Conservation (phyloP, 2,888 invertebrate genomes). For the Neoscelio sp. region DNA sequence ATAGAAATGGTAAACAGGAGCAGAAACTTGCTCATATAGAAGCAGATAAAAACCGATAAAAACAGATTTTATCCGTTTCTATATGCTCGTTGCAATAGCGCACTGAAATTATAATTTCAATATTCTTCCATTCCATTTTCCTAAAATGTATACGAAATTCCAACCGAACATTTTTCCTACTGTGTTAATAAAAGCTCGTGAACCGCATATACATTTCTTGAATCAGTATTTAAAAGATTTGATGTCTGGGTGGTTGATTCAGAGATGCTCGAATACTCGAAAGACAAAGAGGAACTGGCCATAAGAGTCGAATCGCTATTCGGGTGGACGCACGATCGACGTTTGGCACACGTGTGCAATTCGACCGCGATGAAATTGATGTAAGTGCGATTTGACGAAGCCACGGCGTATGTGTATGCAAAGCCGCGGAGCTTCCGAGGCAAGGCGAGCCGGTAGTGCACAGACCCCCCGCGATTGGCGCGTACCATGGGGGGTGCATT, state of each 20-base stretch:
- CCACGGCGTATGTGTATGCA: conserved; percentile 47
- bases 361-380: conserved; percentile 25
- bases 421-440: conserved; percentile 68
- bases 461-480: conserved; percentile 79
- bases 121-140: no score
- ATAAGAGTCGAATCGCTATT: conserved; percentile 9
- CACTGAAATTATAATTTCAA: no score
- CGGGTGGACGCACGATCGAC: neutral
- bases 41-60: no score
- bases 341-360: conserved; percentile 38
- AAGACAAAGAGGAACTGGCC: conserved; percentile 57
- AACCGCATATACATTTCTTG: neutral
- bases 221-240: neutral
- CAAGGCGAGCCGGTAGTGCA: conserved; percentile 68
- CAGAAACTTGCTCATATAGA: no score
- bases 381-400: conserved; percentile 16
- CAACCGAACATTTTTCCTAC: no score
- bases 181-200: neutral
- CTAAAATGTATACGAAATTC: no score
- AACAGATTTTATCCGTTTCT: no score
- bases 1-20: no score
- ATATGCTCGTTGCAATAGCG: no score
- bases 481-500: conserved; percentile 78
- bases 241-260: conserved; percentile 16
- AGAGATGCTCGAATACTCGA: conserved; percentile 8